Evolutionary conservation across 2,888 invertebrate species (phyloP).

Genomic region (Ophion costatus): DNA sequence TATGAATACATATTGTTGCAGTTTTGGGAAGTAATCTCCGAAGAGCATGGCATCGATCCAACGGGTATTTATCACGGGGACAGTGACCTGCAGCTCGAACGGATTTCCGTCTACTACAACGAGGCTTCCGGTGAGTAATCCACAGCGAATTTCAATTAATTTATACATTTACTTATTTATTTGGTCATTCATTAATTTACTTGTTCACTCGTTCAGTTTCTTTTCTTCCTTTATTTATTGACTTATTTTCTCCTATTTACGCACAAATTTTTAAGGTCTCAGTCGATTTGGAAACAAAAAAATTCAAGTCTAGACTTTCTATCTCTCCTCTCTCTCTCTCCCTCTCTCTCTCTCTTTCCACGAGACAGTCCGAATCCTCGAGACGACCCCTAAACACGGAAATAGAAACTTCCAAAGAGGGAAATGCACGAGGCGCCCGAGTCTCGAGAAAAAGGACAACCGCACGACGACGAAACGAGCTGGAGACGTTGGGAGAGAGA

Average conservation of each 20-base stretch:
- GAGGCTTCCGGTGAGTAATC: slow-evolving; percentile 84
- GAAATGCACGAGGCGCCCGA: slow-evolving; percentile 60
- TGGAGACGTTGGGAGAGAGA: neutral
- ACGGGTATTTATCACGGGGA: slow-evolving; percentile 87
- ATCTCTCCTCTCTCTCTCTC: neutral
- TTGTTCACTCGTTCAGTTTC: no score
- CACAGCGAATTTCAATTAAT: neutral
- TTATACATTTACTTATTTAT: neutral
- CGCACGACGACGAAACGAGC: slow-evolving; percentile 59
- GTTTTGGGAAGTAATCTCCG: slow-evolving; percentile 98
- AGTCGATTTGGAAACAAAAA: neutral
- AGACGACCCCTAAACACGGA: slow-evolving; percentile 58
- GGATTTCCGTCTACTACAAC: slow-evolving; percentile 88
- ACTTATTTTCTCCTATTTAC: neutral
- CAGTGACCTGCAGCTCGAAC: slow-evolving; percentile 87
- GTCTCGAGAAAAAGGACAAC: slow-evolving; percentile 63
- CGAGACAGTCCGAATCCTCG: slow-evolving; percentile 49
- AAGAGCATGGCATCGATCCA: slow-evolving; percentile 91
- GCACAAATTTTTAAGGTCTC: neutral
- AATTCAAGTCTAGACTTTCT: neutral
- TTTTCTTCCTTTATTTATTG: neutral
- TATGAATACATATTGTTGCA: slow-evolving; percentile 74
- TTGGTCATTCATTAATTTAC: neutral
- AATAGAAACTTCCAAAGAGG: slow-evolving; percentile 68
- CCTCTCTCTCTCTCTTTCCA: neutral